Evolutionary conservation across 2,888 invertebrate species (phyloP).

Genomic region (Stictocephala bisonia): DNA sequence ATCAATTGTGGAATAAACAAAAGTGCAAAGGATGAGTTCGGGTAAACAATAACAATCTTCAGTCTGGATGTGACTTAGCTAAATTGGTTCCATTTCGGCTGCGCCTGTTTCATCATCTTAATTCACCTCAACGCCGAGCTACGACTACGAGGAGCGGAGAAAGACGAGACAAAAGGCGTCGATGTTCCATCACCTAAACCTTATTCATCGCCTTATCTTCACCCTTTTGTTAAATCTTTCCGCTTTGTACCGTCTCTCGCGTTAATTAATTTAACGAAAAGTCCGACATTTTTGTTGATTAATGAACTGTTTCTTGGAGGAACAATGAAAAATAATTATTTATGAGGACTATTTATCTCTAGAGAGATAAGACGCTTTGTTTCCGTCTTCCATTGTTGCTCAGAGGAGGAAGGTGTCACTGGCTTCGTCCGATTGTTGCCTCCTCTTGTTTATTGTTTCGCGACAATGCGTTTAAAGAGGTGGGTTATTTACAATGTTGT

Average conservation of each 20-base stretch:
- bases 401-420: neutral
- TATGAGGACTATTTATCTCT: constrained; percentile 52
- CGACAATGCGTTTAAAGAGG: too few relatives aligned
- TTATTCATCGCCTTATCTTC: constrained; percentile 28
- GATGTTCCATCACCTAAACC: constrained; percentile 10
- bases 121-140: too few relatives aligned
- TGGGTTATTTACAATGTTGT: too few relatives aligned
- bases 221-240: constrained; percentile 2
- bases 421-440: too few relatives aligned
- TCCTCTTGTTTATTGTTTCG: too few relatives aligned
- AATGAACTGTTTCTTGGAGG: constrained; percentile 43
- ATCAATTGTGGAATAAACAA: too few relatives aligned
- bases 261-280: constrained; percentile 47
- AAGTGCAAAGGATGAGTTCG: too few relatives aligned
- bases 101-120: too few relatives aligned
- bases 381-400: constrained; percentile 18
- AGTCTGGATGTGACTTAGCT: too few relatives aligned
- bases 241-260: constrained; percentile 32
- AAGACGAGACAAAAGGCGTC: constrained; percentile 8
- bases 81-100: too few relatives aligned
- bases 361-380: constrained; percentile 49
- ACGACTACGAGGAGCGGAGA: constrained; percentile 6
- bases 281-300: constrained; percentile 45
- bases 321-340: constrained; percentile 54
- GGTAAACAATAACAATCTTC: too few relatives aligned